phyloP scores from a whole-genome alignment of 2,113 vertebrate species.

The Ramphastos sulfuratus region DNA sequence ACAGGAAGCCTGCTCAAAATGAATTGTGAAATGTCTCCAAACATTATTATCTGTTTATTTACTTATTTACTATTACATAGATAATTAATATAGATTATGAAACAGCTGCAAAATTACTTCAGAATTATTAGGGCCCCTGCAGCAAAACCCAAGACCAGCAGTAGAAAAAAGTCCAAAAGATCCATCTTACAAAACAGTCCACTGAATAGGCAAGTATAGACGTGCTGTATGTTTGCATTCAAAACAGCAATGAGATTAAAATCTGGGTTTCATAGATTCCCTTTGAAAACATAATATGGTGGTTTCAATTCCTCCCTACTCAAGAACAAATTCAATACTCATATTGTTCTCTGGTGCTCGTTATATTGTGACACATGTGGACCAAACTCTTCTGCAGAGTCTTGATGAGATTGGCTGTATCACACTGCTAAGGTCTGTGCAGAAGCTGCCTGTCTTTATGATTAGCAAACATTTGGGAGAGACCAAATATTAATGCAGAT shows the following conservation, averaged over 20 bases:
- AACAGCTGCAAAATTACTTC: not conserved
- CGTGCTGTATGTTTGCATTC: not conserved
- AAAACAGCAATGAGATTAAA: constrained; percentile 21
- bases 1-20: not conserved
- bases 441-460: not conserved
- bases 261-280: not conserved
- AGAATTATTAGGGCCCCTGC: not conserved
- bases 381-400: not conserved
- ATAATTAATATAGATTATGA: not conserved
- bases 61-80: not conserved
- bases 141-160: not conserved
- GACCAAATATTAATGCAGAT: not conserved
- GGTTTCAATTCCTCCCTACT: not conserved
- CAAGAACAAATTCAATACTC: not conserved
- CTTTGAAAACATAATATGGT: not conserved
- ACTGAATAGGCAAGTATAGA: not conserved
- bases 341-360: not conserved
- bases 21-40: not conserved
- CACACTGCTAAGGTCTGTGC: not conserved
- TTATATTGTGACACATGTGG: not conserved
- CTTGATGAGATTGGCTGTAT: not conserved
- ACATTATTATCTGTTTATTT: not conserved
- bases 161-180: not conserved
- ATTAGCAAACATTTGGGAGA: not conserved
- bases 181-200: not conserved